phyloP scores from a whole-genome alignment of 2,888 invertebrate genomes.

The Leptopterna dolabrata region DNA sequence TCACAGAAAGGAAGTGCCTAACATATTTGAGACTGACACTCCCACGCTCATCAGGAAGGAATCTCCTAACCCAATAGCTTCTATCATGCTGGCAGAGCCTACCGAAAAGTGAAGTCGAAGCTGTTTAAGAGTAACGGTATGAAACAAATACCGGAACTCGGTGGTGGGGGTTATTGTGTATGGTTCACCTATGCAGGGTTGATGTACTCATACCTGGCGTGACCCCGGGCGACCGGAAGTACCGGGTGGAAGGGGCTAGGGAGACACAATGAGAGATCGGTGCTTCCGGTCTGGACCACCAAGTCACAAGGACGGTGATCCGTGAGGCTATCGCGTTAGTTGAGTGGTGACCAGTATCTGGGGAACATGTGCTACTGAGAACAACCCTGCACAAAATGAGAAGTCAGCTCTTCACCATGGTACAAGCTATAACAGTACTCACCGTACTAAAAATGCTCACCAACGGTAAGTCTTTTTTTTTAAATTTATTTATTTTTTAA shows the following conservation, averaged over 20 bases:
- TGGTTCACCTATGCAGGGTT: slow-evolving; percentile 45
- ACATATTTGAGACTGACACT: not conserved
- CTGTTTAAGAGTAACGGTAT: slow-evolving; percentile 44
- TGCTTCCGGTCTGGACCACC: slow-evolving; percentile 50
- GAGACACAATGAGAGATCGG: slow-evolving; percentile 50
- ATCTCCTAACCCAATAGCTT: not conserved
- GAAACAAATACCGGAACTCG: slow-evolving; percentile 27
- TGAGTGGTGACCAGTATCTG: slow-evolving; percentile 51
- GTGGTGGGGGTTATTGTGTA: slow-evolving; percentile 33
- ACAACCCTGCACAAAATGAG: slow-evolving; percentile 55
- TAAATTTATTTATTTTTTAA: not conserved
- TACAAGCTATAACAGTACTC: slow-evolving; percentile 87
- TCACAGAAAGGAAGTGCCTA: too few species aligned
- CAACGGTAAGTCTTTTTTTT: slow-evolving; percentile 73
- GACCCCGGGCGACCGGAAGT: slow-evolving; percentile 51
- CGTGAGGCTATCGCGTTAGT: slow-evolving; percentile 30
- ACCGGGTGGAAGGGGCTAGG: not conserved
- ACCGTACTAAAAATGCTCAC: slow-evolving; percentile 85
- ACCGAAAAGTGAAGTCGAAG: slow-evolving; percentile 33
- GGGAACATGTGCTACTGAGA: slow-evolving; percentile 51
- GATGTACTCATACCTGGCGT: slow-evolving; percentile 50
- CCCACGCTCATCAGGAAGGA: not conserved
- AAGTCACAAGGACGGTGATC: slow-evolving; percentile 42
- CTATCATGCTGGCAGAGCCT: not conserved
- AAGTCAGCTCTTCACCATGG: slow-evolving; percentile 70